Conservation (phyloP, 2,797 vertebrate species). For the Brotogeris chrysoptera region DNA sequence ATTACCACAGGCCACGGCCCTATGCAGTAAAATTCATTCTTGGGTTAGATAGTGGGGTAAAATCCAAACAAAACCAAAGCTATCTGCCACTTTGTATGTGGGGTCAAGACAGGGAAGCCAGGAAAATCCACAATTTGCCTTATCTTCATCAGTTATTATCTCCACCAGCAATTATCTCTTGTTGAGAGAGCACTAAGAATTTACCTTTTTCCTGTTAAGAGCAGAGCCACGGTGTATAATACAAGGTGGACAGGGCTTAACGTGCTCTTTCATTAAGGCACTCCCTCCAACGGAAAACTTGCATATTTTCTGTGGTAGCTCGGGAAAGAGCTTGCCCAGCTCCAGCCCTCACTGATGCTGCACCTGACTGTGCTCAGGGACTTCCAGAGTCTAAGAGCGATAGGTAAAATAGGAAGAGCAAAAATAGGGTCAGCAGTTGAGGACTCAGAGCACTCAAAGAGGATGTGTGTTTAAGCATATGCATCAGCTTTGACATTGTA, state of each 20-base stretch:
- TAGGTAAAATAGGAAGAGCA: not conserved
- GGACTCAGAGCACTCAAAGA: not conserved
- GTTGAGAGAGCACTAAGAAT: not conserved
- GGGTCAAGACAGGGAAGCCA: not conserved
- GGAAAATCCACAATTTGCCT: not conserved
- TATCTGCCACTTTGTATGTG: not conserved
- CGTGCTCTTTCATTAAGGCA: not conserved
- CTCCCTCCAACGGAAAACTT: not conserved
- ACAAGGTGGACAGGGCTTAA: not conserved
- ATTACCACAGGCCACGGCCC: not conserved
- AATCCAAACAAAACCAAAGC: not conserved
- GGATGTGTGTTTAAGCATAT: not conserved
- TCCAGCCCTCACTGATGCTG: not conserved
- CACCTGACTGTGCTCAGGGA: not conserved
- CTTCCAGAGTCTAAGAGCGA: not conserved
- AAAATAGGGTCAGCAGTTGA: not conserved
- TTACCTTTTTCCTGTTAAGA: not conserved
- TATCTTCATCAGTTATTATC: not conserved
- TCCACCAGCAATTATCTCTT: not conserved
- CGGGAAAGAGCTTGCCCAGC: not conserved
- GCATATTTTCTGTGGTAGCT: not conserved
- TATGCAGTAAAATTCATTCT: not conserved
- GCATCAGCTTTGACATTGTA: not conserved
- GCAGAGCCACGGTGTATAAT: not conserved
- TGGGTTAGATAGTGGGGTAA: not conserved